A percentile compares a stretch with the other conserved stretches of the same genome.
These are phyloP conservation scores for Brenthis ino DNA, from an alignment of 2,888 invertebrate genomes.

Conservation along the genomic window DNA sequence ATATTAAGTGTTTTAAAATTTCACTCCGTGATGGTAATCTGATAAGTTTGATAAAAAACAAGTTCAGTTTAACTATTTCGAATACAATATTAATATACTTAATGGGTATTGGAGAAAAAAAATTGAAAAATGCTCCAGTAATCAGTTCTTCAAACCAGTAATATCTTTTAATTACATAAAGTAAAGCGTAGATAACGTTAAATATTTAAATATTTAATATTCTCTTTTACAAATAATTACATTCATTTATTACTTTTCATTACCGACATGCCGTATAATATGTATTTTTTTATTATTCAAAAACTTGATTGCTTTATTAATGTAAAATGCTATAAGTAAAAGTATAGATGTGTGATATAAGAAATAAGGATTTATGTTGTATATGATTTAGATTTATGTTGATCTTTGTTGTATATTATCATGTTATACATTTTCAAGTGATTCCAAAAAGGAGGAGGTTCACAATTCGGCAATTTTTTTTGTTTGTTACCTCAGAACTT, in stretches of 20 bases:
- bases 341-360: too few relatives aligned
- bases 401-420: too few relatives aligned
- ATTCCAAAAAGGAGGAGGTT: too few relatives aligned
- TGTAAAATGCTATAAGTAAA: too few relatives aligned
- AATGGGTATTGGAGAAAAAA: neutral
- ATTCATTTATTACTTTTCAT: neutral
- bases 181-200: constrained; percentile 7
- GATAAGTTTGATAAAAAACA: constrained; percentile 5
- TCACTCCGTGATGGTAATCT: constrained; percentile 1
- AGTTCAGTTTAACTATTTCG: constrained; percentile 7
- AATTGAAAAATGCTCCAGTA: neutral
- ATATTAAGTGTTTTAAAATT: neutral
- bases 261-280: too few relatives aligned
- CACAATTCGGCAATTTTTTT: too few relatives aligned
- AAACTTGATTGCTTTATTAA: too few relatives aligned
- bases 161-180: constrained; percentile 6
- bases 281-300: too few relatives aligned
- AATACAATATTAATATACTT: neutral
- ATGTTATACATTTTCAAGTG: too few relatives aligned
- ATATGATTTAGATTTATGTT: too few relatives aligned
- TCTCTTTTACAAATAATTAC: neutral
- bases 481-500: too few relatives aligned
- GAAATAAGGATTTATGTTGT: too few relatives aligned
- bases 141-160: neutral
- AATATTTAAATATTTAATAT: neutral